Base-by-base conservation (phyloP, 2,888 invertebrate genomes). In the Philereme vetulata region DNA sequence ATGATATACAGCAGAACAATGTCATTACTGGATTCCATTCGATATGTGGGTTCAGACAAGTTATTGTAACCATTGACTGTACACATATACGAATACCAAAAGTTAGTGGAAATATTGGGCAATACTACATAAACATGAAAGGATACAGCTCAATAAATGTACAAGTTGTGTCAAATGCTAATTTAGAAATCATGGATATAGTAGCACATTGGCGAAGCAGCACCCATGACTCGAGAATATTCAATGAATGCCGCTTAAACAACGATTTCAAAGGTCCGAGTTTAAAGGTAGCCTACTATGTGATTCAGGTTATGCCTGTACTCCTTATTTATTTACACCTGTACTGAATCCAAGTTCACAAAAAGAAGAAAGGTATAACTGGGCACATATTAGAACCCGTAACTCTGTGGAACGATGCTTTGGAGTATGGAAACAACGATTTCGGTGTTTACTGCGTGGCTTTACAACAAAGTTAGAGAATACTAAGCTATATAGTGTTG, bases 381-480 rank as follows among this genome's bases (percentile, higher is more conserved):
- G n/a, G 21, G 51, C 51, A 7, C 51, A 51, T 9, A 51, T 42
- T 32, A 4, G 36, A 4, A 51, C 51, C 3, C 0, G 51, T 10
- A 51, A 51, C n/a, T n/a, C 42, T 32, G 51, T 51, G 42, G 51
- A 42, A 51, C 51, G 51, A 9, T 51, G 51, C 35, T 51, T 51
- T 42, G 51, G 40, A 9, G 51, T 51, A 4, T 51, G 40, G 42
- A 51, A 51, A 10, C 51, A 51, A 10, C 42, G 51, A n/a, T 51
- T 51, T n/a, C 51, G 35, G n/a, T 42, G 32, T 35, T 35, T 51
- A 8, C 21, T 51, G 9, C 6, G 5, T 33, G 51, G 51, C 4
- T 9, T 51, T 9, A 51, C 51, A 8, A 5, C n/a, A 21, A 51
- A 42, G 32, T 9, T 51, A 35, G 7, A 42, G 4, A 51, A 51